A percentile compares a stretch with the other conserved stretches of the same genome.
Conservation (phyloP, 2,888 invertebrate genomes). For the Tipula lateralis region DNA sequence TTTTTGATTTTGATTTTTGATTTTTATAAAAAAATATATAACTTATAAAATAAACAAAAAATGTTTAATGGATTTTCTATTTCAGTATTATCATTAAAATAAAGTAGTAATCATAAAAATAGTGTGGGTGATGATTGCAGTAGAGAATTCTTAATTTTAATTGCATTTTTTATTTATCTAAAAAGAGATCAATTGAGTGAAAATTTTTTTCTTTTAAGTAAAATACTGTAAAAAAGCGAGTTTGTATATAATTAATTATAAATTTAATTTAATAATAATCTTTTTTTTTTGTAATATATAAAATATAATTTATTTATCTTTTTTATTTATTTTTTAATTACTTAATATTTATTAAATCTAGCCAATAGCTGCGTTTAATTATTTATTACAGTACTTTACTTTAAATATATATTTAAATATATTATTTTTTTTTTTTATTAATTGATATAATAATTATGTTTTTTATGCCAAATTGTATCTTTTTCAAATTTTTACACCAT, state of each 20-base stretch:
- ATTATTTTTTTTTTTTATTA: neutral
- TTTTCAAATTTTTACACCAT: slow-evolving; percentile 24
- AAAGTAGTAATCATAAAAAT: neutral
- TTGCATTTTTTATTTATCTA: neutral
- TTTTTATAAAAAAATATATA: slow-evolving; percentile 12
- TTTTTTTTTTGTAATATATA: slow-evolving; percentile 20
- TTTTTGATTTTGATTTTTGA: neutral
- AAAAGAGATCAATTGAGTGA: slow-evolving; percentile 11
- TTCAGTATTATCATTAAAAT: neutral
- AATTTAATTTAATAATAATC: slow-evolving; percentile 2
- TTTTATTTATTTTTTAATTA: neutral
- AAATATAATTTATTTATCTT: slow-evolving; percentile 24
- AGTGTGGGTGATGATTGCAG: neutral
- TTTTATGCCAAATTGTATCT: neutral
- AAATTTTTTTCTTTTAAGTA: neutral
- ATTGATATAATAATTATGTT: slow-evolving; percentile 3
- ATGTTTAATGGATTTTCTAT: neutral
- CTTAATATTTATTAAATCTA: neutral
- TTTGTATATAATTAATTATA: slow-evolving; percentile 24
- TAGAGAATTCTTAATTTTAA: neutral
- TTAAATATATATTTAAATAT: neutral
- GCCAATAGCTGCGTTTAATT: slow-evolving; percentile 1
- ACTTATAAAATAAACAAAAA: neutral
- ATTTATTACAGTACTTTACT: slow-evolving; percentile 3
- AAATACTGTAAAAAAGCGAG: slow-evolving; percentile 24